Percentiles rank a stretch among this genome's conserved stretches.
These are phyloP conservation scores for Hypolimnas misippus DNA, from an alignment of 2,888 invertebrate species.

Conservation along the genomic window DNA sequence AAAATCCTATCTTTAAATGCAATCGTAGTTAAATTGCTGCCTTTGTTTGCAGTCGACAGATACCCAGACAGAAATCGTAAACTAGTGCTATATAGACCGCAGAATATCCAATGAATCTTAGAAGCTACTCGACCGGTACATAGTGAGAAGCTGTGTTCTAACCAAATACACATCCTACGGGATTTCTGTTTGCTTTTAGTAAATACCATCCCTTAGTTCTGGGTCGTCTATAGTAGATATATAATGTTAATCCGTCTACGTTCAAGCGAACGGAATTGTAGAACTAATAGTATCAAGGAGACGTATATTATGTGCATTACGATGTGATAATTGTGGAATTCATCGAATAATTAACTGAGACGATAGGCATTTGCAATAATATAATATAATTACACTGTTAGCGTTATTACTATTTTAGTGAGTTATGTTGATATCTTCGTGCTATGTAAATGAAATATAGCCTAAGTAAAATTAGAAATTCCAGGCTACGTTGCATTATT, in stretches of 20 bases:
- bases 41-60: slow-evolving; percentile 5
- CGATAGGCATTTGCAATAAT: background rate
- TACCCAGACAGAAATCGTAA: slow-evolving; percentile 22
- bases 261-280: slow-evolving; percentile 2
- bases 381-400: background rate
- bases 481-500: too few species aligned
- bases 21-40: slow-evolving; percentile 5
- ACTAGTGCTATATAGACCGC: slow-evolving; percentile 20
- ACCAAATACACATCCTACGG: slow-evolving; percentile 33
- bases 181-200: slow-evolving; percentile 26
- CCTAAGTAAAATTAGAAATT: too few species aligned
- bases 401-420: background rate
- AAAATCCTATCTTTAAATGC: slow-evolving; percentile 1
- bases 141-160: slow-evolving; percentile 31
- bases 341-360: background rate
- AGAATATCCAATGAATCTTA: slow-evolving; percentile 28
- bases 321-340: slow-evolving; percentile 5
- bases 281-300: background rate
- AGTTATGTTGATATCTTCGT: background rate
- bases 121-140: slow-evolving; percentile 27
- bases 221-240: slow-evolving; percentile 20
- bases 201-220: slow-evolving; percentile 31
- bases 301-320: background rate
- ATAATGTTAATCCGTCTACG: slow-evolving; percentile 13
- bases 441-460: background rate